Evolutionary conservation across 2,797 vertebrate species (phyloP).

Genomic region (Pygocentrus nattereri): DNA sequence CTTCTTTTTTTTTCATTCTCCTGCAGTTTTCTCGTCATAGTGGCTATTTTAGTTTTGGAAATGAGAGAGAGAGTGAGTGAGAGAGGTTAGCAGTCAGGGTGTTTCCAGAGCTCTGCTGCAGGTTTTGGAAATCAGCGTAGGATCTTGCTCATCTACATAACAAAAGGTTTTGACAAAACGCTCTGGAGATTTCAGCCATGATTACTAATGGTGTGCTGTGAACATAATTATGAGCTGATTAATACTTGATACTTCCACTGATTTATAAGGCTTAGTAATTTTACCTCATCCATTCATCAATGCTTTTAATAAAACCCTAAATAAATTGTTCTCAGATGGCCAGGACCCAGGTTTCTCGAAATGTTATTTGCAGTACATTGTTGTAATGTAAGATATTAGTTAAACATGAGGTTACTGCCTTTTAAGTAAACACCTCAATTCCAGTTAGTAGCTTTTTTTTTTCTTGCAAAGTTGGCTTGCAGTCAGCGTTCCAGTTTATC

Average conservation of each 20-base stretch:
- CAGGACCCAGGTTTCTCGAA: background rate
- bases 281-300: constrained; percentile 35
- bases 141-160: constrained; percentile 53
- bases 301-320: constrained; percentile 38
- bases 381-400: background rate
- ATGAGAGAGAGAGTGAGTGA: constrained; percentile 38
- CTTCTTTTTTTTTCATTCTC: constrained; percentile 17
- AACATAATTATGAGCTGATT: constrained; percentile 28
- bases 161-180: constrained; percentile 43
- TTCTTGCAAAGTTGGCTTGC: no score
- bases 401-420: background rate
- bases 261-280: constrained; percentile 29
- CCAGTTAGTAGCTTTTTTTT: background rate
- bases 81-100: constrained; percentile 29
- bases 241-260: constrained; percentile 35
- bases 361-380: background rate
- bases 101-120: constrained; percentile 36
- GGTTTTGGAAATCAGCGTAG: constrained; percentile 43
- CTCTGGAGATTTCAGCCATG: constrained; percentile 30
- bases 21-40: constrained; percentile 46
- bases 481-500: no score
- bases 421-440: background rate
- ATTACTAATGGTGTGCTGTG: constrained; percentile 37
- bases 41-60: constrained; percentile 39
- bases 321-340: background rate